These are phyloP conservation scores for Mechanitis mazaeus DNA, from an alignment of 2,888 invertebrate species.

Conservation along the genomic window DNA sequence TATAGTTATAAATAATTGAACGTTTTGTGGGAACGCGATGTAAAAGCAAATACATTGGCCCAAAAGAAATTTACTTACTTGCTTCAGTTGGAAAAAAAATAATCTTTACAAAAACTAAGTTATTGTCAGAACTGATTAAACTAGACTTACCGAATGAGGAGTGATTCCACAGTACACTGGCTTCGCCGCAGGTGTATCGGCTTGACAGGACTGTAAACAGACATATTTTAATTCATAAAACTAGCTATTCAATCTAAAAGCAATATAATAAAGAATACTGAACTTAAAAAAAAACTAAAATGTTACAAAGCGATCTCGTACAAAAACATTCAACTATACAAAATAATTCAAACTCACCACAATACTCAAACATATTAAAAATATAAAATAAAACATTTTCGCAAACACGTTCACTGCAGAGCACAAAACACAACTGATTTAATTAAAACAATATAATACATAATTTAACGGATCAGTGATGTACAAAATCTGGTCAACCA, in stretches of 20 bases:
- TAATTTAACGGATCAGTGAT: background rate
- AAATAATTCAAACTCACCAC: constrained; percentile 5
- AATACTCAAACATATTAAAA: constrained; percentile 8
- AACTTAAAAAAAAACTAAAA: background rate
- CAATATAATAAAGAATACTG: background rate
- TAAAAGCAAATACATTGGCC: too few species aligned
- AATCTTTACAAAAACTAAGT: too few species aligned
- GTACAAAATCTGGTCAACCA: background rate
- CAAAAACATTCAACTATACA: background rate
- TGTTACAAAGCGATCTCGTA: background rate
- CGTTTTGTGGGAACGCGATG: too few species aligned
- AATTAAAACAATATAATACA: too few species aligned
- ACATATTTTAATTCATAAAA: too few species aligned
- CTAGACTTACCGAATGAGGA: constrained; percentile 35
- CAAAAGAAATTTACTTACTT: too few species aligned
- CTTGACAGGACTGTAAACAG: constrained; percentile 35
- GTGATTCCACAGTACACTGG: constrained; percentile 37
- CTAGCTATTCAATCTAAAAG: too few species aligned
- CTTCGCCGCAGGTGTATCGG: constrained; percentile 27
- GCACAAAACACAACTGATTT: background rate
- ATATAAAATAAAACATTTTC: constrained; percentile 1
- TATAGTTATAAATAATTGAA: too few species aligned
- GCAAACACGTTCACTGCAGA: background rate
- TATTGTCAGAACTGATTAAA: too few species aligned
- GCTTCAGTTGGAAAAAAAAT: too few species aligned